Evolutionary conservation across 2,113 vertebrate species (phyloP).

Genomic region (Bos indicus): DNA sequence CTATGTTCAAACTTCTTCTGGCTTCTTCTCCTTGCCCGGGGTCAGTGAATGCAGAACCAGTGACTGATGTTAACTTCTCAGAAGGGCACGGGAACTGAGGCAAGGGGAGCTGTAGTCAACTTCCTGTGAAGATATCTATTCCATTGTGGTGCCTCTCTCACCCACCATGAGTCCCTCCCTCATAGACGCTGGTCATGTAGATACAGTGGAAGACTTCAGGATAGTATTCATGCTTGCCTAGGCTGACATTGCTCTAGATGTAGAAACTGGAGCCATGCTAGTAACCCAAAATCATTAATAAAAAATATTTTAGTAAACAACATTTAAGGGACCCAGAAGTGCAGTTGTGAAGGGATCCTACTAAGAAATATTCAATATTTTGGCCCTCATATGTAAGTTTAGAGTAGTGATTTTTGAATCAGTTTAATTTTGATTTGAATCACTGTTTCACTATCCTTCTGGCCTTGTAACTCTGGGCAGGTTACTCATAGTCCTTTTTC

Average conservation of each 20-base stretch:
- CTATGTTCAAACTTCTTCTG: not conserved
- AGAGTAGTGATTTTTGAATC: not conserved
- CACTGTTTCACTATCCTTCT: not conserved
- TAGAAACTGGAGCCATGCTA: not conserved
- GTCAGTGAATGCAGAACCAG: fast-evolving
- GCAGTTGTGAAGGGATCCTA: not conserved
- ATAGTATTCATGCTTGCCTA: not conserved
- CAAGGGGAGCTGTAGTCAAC: not conserved
- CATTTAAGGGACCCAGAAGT: not conserved
- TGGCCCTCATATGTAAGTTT: not conserved
- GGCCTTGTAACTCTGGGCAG: not conserved
- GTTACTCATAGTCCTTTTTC: not conserved
- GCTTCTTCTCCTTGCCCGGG: not conserved
- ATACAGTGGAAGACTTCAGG: not conserved
- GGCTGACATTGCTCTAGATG: not conserved
- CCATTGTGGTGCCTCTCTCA: not conserved
- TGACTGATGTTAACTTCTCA: not conserved
- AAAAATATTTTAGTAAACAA: not conserved
- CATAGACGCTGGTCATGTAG: not conserved
- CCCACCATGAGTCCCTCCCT: not conserved
- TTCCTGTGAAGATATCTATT: not conserved
- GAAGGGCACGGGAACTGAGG: not conserved
- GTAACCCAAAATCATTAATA: not conserved
- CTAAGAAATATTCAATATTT: not conserved
- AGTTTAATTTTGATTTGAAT: not conserved